Base-by-base conservation (phyloP, 2,888 invertebrate genomes). In the Eugnorisma glareosa region DNA sequence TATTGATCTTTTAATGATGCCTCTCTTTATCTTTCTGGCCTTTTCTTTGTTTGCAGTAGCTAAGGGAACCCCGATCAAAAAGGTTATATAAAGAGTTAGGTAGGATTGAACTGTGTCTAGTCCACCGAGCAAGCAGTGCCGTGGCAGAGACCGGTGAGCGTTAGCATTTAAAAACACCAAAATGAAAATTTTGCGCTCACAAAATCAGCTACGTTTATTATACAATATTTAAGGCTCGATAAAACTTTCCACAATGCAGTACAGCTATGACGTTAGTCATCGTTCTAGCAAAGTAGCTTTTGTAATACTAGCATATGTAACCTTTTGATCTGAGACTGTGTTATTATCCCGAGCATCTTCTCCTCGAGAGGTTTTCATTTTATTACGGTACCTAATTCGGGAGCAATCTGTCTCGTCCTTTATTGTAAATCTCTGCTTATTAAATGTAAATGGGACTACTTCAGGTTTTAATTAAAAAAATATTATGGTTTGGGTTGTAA, bases 361-460 rank as follows among this genome's bases (percentile, higher is more conserved):
- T 43, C 40, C 40, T 67, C 61, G 35, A 61, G 37, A 61, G 54
- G 59, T 15, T 69, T 54, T 45, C 5, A 28, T 61, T 59, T 67
- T 67, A 81, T 74, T 80, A 61, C 75, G n/a, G 59, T 24, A n/a
- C 37, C 35, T 75, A 70, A 75, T 64, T 81, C 15, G 11, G 15
- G 28, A 48, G 67, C 31, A 57, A 70, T 75, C 54, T 63, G 35
- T 48, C 18, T 48, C 31, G 15, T 35, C n/a, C 24, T 24, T 45
- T 45, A 74, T 66, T 51, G 13, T 69, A n/a, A n/a, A 37, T 64
- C 11, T n/a, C 18, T 51, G 31, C n/a, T 64, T 74, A 73, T 81
- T 74, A 69, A 69, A 73, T 40, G 5, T 54, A 37, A 79, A 67
- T n/a, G n/a, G 40, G n/a, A 28, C 24, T 57, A 43, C 57, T 59